Base-by-base conservation (phyloP, 2,797 vertebrate species). In the Siniperca undulata region DNA sequence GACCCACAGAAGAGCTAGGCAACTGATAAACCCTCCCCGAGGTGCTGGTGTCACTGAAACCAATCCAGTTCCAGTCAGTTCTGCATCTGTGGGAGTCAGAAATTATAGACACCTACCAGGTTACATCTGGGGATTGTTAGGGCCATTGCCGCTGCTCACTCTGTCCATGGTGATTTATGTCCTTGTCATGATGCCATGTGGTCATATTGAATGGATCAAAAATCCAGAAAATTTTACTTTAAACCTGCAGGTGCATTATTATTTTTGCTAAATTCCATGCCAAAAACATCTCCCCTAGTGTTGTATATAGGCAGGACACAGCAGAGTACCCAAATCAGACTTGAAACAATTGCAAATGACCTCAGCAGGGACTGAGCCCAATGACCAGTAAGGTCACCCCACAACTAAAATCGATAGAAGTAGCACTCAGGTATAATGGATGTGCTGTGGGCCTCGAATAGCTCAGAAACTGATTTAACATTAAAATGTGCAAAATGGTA, bases 191-290 rank as follows among this genome's bases (percentile, higher is more conserved):
- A 73, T 9, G 64, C 68, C 80, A 89, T 59, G 50, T 44, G 67
- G 77, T 71, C 71, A 46, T 38, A 78, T 27, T 74, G 62, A 91
- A 88, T 65, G 81, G 77, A 75, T 86, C 61, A 87, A 83, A 88
- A 81, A 84, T 81, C 70, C 60, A 70, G 73, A 80, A 83, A 90
- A 91, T 81, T 70, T 48, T 77, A 90, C 82, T 83, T 85, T 40
- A 85, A 64, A 81, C 67, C 77, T 81, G 81, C 80, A 88, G 90
- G 81, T 84, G 70, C 73, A 61, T 73, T 72, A n/a, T 75, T 80
- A 24, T 74, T 85, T 77, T 72, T 53, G 27, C 48, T 70, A 81
- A 71, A 84, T 66, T 82, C 64, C 78, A 30, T 9, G 42, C 56
- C 46, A 46, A 80, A 86, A 71, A 44, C 34, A 56, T 8, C 27